Evolutionary conservation across 2,113 vertebrate species (phyloP).

Genomic region (Chaenogobius annularis): DNA sequence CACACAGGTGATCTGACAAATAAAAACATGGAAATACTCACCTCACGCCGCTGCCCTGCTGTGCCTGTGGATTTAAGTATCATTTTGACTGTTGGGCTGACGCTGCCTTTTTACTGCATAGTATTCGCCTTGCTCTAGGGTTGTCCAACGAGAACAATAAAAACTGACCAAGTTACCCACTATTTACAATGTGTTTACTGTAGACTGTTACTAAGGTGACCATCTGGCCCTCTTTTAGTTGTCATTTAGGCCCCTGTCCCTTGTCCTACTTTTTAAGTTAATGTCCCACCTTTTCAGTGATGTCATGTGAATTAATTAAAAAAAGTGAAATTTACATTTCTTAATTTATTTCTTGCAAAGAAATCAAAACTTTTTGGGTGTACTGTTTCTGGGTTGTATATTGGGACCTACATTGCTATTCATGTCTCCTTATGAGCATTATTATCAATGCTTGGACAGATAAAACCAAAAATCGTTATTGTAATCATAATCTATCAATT

Average conservation of each 20-base stretch:
- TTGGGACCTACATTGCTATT: too few species aligned
- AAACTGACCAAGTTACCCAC: conserved; percentile 63
- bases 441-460: too few species aligned
- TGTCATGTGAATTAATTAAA: too few species aligned
- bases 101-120: conserved; percentile 73
- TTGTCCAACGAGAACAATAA: conserved; percentile 72
- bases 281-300: too few species aligned
- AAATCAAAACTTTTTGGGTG: too few species aligned
- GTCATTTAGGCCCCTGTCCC: neutral
- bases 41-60: conserved; percentile 48
- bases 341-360: too few species aligned
- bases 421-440: too few species aligned
- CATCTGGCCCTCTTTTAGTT: neutral
- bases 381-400: too few species aligned
- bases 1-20: conserved; percentile 70
- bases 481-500: too few species aligned
- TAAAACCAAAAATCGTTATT: too few species aligned
- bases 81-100: conserved; percentile 68
- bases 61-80: conserved; percentile 74
- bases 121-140: conserved; percentile 70
- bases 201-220: neutral
- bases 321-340: too few species aligned
- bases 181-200: neutral
- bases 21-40: conserved; percentile 41
- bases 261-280: too few species aligned